Conservation (phyloP, 2,888 invertebrate species). For the Nomada fabriciana region DNA sequence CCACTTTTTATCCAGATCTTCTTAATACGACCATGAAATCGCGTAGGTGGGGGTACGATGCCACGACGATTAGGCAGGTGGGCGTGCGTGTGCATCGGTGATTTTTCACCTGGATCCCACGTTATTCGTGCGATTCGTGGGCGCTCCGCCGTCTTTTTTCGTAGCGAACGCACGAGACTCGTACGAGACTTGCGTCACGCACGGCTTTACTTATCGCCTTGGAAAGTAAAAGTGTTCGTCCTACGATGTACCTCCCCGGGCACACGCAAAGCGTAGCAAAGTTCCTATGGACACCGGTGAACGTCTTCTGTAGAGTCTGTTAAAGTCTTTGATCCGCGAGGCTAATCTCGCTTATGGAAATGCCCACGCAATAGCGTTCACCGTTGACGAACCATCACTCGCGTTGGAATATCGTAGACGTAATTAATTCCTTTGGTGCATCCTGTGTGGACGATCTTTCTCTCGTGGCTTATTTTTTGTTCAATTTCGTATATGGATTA, state of each 20-base stretch:
- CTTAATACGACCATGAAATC: neutral
- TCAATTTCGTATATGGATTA: neutral
- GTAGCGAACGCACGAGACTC: neutral
- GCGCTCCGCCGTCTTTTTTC: conserved; percentile 27
- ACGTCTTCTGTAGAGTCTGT: conserved; percentile 27
- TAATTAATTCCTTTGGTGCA: conserved; percentile 18
- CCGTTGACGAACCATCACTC: conserved; percentile 8
- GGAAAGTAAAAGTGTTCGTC: conserved; percentile 76
- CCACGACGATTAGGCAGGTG: conserved; percentile 23
- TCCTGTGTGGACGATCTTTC: conserved; percentile 18
- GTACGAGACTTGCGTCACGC: conserved; percentile 30
- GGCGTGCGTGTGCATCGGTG: conserved; percentile 9
- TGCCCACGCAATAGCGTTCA: conserved; percentile 45
- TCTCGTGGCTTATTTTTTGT: neutral
- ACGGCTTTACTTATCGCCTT: conserved; percentile 69
- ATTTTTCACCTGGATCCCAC: conserved; percentile 31
- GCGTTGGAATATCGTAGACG: neutral
- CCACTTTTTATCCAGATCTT: neutral
- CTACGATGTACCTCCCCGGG: conserved; percentile 38
- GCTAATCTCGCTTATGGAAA: conserved; percentile 38
- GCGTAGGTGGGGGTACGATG: neutral
- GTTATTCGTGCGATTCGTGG: conserved; percentile 27
- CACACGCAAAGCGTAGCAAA: conserved; percentile 43
- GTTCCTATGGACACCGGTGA: conserved; percentile 22
- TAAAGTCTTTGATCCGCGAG: conserved; percentile 17